Evolutionary conservation across 2,888 invertebrate genomes (phyloP).

Genomic region (Phasia obesa): DNA sequence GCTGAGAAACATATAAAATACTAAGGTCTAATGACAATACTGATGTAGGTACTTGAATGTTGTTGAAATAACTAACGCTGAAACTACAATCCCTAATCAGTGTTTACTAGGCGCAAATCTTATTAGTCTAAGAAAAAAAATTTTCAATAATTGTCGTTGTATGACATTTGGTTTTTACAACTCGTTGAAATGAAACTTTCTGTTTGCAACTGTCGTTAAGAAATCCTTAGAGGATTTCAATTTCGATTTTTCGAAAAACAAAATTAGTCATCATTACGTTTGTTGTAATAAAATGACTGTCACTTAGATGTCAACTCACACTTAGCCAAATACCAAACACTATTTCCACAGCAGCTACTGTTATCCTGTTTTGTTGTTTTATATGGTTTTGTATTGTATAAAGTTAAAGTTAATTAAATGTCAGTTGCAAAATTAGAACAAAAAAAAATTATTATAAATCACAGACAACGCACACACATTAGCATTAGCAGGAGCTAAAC

Average conservation of each 20-base stretch:
- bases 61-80: too few species aligned
- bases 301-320: conserved; percentile 70
- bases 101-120: too few species aligned
- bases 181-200: conserved; percentile 37
- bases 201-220: conserved; percentile 17
- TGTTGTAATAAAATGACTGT: conserved; percentile 71
- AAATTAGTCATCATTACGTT: conserved; percentile 67
- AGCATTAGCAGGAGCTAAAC: conserved; percentile 24
- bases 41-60: too few species aligned
- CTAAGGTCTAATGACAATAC: too few species aligned
- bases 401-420: conserved; percentile 75
- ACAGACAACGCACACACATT: conserved; percentile 59
- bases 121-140: not conserved
- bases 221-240: conserved; percentile 58
- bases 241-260: conserved; percentile 28
- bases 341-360: conserved; percentile 5
- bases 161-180: conserved; percentile 52
- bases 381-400: too few species aligned
- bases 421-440: conserved; percentile 72
- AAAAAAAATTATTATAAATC: conserved; percentile 73
- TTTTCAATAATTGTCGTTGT: conserved; percentile 21
- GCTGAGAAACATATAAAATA: too few species aligned
- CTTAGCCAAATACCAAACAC: conserved; percentile 44
- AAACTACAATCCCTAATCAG: too few species aligned
- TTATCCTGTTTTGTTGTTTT: conserved; percentile 22